phyloP scores from a whole-genome alignment of 2,888 invertebrate genomes.

The Kryphioiulus occultus region DNA sequence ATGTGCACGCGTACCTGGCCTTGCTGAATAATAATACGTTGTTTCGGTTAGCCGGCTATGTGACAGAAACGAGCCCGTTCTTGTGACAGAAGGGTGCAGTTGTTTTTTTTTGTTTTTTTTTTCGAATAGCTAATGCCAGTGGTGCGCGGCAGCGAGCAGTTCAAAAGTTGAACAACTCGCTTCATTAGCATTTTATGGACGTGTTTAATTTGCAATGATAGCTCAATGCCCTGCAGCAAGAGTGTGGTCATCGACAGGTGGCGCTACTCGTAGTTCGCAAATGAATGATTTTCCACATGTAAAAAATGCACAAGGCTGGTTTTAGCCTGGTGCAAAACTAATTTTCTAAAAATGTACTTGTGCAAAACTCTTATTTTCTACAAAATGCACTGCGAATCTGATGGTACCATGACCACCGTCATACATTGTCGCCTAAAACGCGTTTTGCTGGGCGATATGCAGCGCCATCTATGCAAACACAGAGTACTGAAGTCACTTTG shows the following conservation, averaged over 20 bases:
- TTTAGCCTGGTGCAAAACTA: too few relatives aligned
- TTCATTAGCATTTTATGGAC: background rate
- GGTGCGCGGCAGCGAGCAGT: background rate
- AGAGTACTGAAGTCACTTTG: too few relatives aligned
- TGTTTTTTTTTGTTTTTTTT: background rate
- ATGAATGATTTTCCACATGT: too few relatives aligned
- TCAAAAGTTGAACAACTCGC: background rate
- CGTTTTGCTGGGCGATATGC: too few relatives aligned
- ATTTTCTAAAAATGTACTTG: too few relatives aligned
- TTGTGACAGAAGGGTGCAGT: background rate
- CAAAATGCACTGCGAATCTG: too few relatives aligned
- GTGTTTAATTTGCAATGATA: background rate
- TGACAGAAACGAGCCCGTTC: background rate
- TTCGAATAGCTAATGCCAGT: background rate
- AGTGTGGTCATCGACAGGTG: background rate
- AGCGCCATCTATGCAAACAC: too few relatives aligned
- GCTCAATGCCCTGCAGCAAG: background rate
- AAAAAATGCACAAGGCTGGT: too few relatives aligned
- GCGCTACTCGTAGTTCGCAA: background rate
- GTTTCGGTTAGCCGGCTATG: slow-evolving; percentile 3
- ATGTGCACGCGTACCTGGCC: slow-evolving; percentile 4
- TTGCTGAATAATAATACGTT: background rate
- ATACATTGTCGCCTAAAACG: too few relatives aligned
- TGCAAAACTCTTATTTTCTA: too few relatives aligned
- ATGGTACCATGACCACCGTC: too few relatives aligned